Base-by-base conservation (phyloP, 2,113 vertebrate species). In the Talpa occidentalis region DNA sequence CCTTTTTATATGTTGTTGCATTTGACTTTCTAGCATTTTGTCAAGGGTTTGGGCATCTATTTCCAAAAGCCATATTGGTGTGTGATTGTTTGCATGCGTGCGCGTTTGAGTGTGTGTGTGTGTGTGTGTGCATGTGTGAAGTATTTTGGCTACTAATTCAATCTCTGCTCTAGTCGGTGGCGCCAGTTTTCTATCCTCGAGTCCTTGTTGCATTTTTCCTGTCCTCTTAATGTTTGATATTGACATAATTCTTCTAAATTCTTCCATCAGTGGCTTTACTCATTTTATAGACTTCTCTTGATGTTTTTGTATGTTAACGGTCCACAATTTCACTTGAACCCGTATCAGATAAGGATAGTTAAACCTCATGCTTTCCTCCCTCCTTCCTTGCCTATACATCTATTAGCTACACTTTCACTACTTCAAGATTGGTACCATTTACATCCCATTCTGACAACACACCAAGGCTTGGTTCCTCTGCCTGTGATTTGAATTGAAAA, bases 1-100 rank as follows among this genome's bases (percentile, higher is more conserved):
- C 32, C 47, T 94, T 96, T 96, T 64, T 60, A 24, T 83, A 86
- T 30, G 16, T 76, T 47, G 16, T 9, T 78, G 64, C 59, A 90
- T 86, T 89, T 24, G 40, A 89, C 52, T 66, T 85, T 26, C 47
- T 73, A 85, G 40, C 60, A n/a, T 47, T 94, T 87, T 69, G 22
- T 40, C 59, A 62, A 76, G n/a, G 21, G 40, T n/a, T 93, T 80
- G 84, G 59, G 15, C 17, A 24, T 60, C 52, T 79, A 3, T 56
- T 14, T 93, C 79, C 54, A 10, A 59, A 80, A 89, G 22, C 69
- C 52, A 64, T 85, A 52, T 62, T n/a, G 28, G n/a, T 69, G 47
- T 49, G 42, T 52, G 47, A 77, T 69, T 86, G 59, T 91, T 60
- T 80, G 40, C 10, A 24, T 15, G 22, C 17, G 56, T 56, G 35